Evolutionary conservation across 2,797 vertebrate genomes (phyloP), one percentile per base, ranked within the genome.

Genomic region (Rachycentron canadum): DNA sequence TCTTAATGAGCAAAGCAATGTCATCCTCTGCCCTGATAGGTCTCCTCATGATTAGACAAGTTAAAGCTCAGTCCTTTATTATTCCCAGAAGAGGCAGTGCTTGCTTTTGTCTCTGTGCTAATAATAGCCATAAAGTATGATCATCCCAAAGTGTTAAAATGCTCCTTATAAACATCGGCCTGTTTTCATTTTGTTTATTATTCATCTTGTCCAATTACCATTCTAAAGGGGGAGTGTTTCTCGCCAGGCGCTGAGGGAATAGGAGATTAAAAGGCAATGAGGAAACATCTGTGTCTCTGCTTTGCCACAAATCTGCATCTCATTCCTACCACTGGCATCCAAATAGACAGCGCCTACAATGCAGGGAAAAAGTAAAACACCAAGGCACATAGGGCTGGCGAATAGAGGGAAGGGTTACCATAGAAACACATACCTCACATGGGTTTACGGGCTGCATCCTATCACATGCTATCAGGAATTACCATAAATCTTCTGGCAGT

Each of bases 341-440:
- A 91, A 89, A 92, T 91, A 93, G 89, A 90, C 90, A 69, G 86
- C 53, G 71, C 83, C 90, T 91, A 92, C 89, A 91, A 89, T 84
- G 88, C 86, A 83, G 84, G 69, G 67, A 70, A 80, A 79, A 89
- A 89, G 89, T 89, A 61, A 90, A 89, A 89, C 81, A 76, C 85
- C 81, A 79, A 89, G 89, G 86, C 84, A 30, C 89, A 86, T 74
- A 85, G 89, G 90, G 86, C 91, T 90, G 83, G 92, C 81, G 73
- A 90, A 90, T 61, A 89, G 92, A 90, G 82, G 89, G 82, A 89
- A 91, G 88, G 88, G 94, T 95, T 94, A 89, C 95, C 95, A 95
- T 95, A 91, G 95, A 92, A 95, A 96, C 95, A 80, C 93, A 91
- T 93, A 89, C 86, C 93, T 93, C 91, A 86, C 90, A 90, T 78